Evolutionary conservation across 2,888 invertebrate genomes (phyloP), one percentile per base, ranked within the genome.

Genomic region (Diplazon laetatorius): DNA sequence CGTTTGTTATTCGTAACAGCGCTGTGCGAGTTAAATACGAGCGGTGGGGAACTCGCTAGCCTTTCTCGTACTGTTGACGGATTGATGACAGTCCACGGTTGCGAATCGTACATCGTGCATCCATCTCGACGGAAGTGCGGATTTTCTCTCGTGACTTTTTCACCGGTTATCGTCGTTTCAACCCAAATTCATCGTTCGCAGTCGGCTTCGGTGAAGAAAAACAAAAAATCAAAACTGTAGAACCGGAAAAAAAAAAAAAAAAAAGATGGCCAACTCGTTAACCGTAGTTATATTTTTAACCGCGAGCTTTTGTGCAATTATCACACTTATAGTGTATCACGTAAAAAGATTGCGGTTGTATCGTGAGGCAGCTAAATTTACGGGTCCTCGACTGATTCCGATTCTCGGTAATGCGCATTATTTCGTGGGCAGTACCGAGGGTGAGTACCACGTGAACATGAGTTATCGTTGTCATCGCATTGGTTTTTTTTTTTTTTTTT

Each of bases 371-470:
- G 77, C 78, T 4, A 70, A 76, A 78, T 83, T 82, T 74, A 80
- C 83, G 0, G 87, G 87, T 8, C 87, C 87, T 6, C 57, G 55
- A 10, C 22, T 75, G 0, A 62, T 82, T 16, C 87, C 87, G 16
- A 39, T 86, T 35, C 68, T 87, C 14, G 87, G 87, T 5, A 86
- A 81, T 59, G 82, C 84, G 22, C 84, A 83, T 62, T 71, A 60
- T 35, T 87, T 86, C 62, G 63, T 84, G 0, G 87, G 86, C 22
- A 80, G 65, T 30, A 82, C 83, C 4, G 77, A 78, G 71, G 83
- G 86, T 86, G 62, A 73, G 70, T 68, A 37, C 10, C n/a, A 9
- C 6, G 10, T 9, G 35, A 35, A 48, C 6, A 46, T 22, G 22
- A 5, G 12, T 39, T 14, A 16, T 39, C n/a, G 18, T 42, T n/a